phyloP scores from a whole-genome alignment of 1,140 invertebrate genomes.

The Acromyrmex heyeri region DNA sequence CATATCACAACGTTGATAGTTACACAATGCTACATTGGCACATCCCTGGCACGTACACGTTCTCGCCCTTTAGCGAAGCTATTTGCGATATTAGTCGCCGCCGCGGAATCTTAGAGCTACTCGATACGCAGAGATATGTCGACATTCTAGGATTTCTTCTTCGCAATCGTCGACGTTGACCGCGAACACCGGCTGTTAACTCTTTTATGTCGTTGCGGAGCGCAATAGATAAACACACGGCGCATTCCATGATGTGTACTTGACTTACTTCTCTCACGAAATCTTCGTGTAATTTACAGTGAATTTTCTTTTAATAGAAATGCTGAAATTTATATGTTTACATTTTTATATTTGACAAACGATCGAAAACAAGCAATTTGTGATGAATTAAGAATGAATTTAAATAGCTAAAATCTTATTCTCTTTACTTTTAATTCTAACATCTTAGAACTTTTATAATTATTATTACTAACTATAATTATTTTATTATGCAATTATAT shows the following conservation, averaged over 20 bases:
- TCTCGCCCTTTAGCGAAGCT: slow-evolving; percentile 52
- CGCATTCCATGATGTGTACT: background rate
- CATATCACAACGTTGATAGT: slow-evolving; percentile 29
- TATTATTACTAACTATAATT: too few relatives aligned
- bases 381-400: background rate
- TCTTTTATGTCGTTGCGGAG: background rate
- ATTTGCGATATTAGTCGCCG: slow-evolving; percentile 13
- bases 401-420: background rate
- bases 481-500: too few relatives aligned
- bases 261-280: background rate
- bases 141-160: slow-evolving; percentile 28
- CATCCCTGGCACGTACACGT: slow-evolving; percentile 22
- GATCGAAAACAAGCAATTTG: background rate
- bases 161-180: slow-evolving; percentile 27
- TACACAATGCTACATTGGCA: slow-evolving; percentile 40
- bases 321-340: background rate
- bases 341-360: background rate
- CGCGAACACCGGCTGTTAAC: slow-evolving; percentile 14
- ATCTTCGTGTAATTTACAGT: background rate
- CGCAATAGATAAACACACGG: slow-evolving; percentile 21
- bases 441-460: background rate
- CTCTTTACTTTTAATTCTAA: background rate
- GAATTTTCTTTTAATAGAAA: background rate
- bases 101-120: background rate
- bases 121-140: slow-evolving; percentile 36